Evolutionary conservation across 2,113 vertebrate genomes (phyloP).

Genomic region (Mesoclemmys tuberculata): DNA sequence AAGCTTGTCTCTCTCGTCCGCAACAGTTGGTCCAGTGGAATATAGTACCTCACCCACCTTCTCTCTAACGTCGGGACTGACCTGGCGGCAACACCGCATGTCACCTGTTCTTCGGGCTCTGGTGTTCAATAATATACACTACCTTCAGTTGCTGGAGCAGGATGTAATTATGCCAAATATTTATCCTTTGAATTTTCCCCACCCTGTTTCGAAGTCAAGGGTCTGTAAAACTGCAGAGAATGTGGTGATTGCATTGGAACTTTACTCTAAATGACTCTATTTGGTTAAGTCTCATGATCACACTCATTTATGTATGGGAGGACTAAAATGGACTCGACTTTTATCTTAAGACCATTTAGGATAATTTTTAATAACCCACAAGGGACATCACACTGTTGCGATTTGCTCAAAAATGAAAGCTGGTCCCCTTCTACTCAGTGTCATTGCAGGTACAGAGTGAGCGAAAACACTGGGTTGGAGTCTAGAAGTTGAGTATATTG

Average conservation of each 20-base stretch:
- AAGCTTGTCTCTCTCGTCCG: not conserved
- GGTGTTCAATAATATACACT: not conserved
- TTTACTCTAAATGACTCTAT: not conserved
- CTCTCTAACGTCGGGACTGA: no score
- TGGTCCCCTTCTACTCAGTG: not conserved
- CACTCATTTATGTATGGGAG: not conserved
- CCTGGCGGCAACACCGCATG: no score
- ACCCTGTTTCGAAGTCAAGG: not conserved
- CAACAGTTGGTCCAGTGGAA: not conserved
- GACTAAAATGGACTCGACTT: not conserved
- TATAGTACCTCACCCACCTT: not conserved
- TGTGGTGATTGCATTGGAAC: not conserved
- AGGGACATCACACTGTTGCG: not conserved
- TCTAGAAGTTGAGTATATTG: not conserved
- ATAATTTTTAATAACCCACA: not conserved
- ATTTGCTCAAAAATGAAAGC: not conserved
- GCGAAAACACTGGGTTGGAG: not conserved
- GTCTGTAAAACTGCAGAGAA: not conserved
- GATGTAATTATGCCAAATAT: fast-evolving
- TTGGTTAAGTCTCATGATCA: not conserved
- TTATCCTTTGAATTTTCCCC: fast-evolving
- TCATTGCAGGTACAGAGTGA: not conserved
- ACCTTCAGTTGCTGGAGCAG: fast-evolving
- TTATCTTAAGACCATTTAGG: not conserved
- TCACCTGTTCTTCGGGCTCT: not conserved